A percentile compares a stretch with the other conserved stretches of the same genome.
Evolutionary conservation across 1,140 invertebrate genomes (phyloP).

Genomic region (Elysia chlorotica): DNA sequence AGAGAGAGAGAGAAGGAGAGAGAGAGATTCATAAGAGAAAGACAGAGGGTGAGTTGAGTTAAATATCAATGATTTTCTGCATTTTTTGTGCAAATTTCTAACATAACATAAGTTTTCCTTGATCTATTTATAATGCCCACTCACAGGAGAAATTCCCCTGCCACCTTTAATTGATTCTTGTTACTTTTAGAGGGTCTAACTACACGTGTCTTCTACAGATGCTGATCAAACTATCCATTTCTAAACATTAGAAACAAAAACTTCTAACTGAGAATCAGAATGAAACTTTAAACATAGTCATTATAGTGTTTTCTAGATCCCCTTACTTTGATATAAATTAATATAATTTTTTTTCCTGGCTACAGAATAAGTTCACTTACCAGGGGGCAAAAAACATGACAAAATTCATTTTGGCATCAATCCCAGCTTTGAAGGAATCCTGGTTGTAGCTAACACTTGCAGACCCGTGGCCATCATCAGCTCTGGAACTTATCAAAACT

Average conservation of each 20-base stretch:
- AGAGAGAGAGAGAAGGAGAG: too few species aligned
- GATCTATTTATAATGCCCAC: too few species aligned
- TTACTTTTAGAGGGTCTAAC: too few species aligned
- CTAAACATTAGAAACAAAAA: background rate
- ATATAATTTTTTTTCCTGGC: background rate
- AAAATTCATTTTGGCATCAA: conserved; percentile 74
- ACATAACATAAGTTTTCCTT: too few species aligned
- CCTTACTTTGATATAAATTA: background rate
- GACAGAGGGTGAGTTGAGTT: too few species aligned
- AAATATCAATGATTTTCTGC: too few species aligned
- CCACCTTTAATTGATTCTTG: too few species aligned
- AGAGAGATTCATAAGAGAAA: too few species aligned
- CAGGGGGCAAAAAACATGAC: conserved; percentile 92
- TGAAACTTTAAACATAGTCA: background rate
- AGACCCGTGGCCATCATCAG: conserved; percentile 33
- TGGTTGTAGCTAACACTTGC: conserved; percentile 63
- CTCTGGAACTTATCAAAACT: conserved; percentile 6
- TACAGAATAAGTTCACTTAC: conserved; percentile 24
- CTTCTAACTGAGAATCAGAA: background rate
- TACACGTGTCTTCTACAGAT: too few species aligned
- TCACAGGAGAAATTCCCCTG: too few species aligned
- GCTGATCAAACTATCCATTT: too few species aligned
- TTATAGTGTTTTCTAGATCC: background rate
- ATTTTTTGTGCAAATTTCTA: too few species aligned
- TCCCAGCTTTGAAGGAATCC: conserved; percentile 72